Conservation (phyloP, 2,797 vertebrate species). For the Hemibagrus guttatus region DNA sequence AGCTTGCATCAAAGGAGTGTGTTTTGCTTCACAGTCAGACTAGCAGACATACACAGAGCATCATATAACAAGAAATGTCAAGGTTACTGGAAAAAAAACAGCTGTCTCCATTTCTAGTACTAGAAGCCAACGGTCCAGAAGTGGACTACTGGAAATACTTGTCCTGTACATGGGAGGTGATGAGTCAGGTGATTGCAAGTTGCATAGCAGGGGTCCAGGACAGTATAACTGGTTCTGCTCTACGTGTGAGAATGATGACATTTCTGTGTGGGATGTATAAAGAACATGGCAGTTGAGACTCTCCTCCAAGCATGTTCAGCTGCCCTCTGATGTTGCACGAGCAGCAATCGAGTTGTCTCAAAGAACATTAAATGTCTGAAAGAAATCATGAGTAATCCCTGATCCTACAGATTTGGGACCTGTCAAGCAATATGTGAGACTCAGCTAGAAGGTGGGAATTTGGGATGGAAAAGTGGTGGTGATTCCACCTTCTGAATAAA, state of each 20-base stretch:
- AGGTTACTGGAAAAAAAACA: not conserved
- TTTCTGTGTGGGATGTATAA: not conserved
- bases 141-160: not conserved
- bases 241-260: not conserved
- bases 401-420: not conserved
- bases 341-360: not conserved
- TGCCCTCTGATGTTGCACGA: not conserved
- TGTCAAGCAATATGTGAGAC: not conserved
- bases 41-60: constrained; percentile 1
- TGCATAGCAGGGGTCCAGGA: not conserved
- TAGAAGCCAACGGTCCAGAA: not conserved
- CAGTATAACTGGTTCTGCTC: not conserved
- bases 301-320: not conserved
- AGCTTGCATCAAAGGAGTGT: constrained; percentile 50
- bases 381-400: not conserved
- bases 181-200: not conserved
- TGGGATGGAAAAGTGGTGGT: not conserved
- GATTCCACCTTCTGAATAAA: not conserved
- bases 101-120: not conserved
- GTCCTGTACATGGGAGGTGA: not conserved
- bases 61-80: constrained; percentile 13
- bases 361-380: not conserved
- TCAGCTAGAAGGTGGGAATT: not conserved
- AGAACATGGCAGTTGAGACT: not conserved
- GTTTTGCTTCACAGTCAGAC: constrained; percentile 46